phyloP scores from a whole-genome alignment of 2,888 invertebrate species.

The Phaonia tiefii region DNA sequence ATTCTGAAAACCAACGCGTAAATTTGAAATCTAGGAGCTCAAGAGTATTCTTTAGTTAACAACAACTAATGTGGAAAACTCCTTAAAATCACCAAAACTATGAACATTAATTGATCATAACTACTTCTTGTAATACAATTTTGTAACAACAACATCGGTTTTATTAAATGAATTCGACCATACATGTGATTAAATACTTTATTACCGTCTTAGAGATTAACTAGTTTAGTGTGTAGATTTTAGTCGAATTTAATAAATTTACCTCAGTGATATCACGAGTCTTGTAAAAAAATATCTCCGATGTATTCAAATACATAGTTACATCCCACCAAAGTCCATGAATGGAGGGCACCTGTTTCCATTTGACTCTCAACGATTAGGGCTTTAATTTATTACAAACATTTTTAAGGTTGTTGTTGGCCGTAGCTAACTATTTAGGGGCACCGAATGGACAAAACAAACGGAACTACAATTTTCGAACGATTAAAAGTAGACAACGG shows the following conservation, averaged over 20 bases:
- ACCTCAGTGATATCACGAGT: too few relatives aligned
- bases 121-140: neutral
- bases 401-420: constrained; percentile 21
- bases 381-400: constrained; percentile 51
- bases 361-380: constrained; percentile 14
- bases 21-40: too few relatives aligned
- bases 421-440: too few relatives aligned
- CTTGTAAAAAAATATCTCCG: neutral
- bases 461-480: constrained; percentile 19
- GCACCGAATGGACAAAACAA: too few relatives aligned
- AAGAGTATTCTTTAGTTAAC: too few relatives aligned
- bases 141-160: constrained; percentile 12
- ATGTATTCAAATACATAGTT: neutral
- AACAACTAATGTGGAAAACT: too few relatives aligned
- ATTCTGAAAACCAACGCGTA: too few relatives aligned
- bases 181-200: constrained; percentile 21
- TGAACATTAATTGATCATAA: too few relatives aligned
- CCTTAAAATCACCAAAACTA: too few relatives aligned
- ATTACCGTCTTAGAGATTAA: neutral
- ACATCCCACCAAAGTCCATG: neutral
- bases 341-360: constrained; percentile 6
- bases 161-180: neutral
- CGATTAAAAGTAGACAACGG: constrained; percentile 2
- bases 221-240: neutral
- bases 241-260: neutral